phyloP scores from a whole-genome alignment of 2,797 vertebrate species.

The Harpagifer antarcticus region DNA sequence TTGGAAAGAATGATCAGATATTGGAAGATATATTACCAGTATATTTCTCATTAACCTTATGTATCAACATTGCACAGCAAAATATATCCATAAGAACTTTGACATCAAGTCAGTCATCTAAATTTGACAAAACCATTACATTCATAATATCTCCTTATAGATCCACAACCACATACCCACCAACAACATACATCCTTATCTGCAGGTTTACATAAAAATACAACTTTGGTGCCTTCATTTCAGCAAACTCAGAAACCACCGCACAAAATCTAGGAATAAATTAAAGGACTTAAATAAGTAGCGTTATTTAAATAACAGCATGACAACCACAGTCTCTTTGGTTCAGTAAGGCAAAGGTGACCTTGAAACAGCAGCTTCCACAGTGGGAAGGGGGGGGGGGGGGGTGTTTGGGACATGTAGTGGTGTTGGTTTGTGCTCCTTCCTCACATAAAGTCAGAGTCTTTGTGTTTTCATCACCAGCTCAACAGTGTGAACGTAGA shows the following conservation, averaged over 20 bases:
- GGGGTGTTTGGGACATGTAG: neutral
- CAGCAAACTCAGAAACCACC: slow-evolving; percentile 24
- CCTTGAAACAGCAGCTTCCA: slow-evolving; percentile 5
- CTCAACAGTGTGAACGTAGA: neutral
- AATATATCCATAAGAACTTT: slow-evolving; percentile 18
- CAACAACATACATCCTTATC: slow-evolving; percentile 21
- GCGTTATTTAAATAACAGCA: slow-evolving; percentile 31
- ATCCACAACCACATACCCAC: neutral
- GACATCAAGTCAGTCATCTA: slow-evolving; percentile 1
- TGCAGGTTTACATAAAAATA: slow-evolving; percentile 40
- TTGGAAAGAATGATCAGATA: neutral
- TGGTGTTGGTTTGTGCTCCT: slow-evolving; percentile 1
- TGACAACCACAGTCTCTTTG: slow-evolving; percentile 58
- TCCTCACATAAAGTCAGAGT: neutral
- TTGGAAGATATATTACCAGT: neutral
- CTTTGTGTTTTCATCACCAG: neutral
- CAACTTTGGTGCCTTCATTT: slow-evolving; percentile 44
- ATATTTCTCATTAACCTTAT: neutral
- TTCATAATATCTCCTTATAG: slow-evolving; percentile 28
- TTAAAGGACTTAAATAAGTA: slow-evolving; percentile 29
- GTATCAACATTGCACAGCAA: slow-evolving; percentile 47
- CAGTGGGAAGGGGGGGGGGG: neutral
- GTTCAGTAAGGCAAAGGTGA: slow-evolving; percentile 66
- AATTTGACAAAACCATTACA: slow-evolving; percentile 42
- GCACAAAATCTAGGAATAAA: slow-evolving; percentile 44